A percentile compares a stretch with the other conserved stretches of the same genome.
These are phyloP conservation scores for Sceloporus tristichus DNA, from an alignment of 2,113 vertebrate species.

Conservation along the genomic window DNA sequence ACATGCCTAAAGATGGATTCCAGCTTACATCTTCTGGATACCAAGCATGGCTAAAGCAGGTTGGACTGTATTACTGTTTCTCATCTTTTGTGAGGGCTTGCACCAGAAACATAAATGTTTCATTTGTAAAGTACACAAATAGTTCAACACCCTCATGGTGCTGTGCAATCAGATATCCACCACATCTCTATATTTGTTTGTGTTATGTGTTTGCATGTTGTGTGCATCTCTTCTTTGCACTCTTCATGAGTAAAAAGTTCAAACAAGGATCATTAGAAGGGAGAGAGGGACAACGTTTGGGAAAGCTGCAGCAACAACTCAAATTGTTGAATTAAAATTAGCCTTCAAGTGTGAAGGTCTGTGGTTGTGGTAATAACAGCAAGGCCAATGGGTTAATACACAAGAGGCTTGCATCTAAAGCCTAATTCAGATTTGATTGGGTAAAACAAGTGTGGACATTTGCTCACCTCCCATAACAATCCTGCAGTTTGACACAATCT, in stretches of 20 bases:
- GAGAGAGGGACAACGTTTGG: constrained; percentile 54
- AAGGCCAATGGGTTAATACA: constrained; percentile 76
- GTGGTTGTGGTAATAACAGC: constrained; percentile 70
- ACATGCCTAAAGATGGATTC: constrained; percentile 80
- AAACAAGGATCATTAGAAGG: constrained; percentile 69
- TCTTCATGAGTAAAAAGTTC: constrained; percentile 69
- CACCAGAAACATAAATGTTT: constrained; percentile 76
- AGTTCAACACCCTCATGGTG: constrained; percentile 65
- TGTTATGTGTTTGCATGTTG: constrained; percentile 72
- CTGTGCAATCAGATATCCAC: constrained; percentile 70
- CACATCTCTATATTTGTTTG: constrained; percentile 63
- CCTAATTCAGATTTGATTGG: constrained; percentile 74
- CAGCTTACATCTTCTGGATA: constrained; percentile 79
- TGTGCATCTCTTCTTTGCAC: constrained; percentile 69
- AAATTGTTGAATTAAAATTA: constrained; percentile 72
- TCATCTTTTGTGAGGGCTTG: constrained; percentile 74
- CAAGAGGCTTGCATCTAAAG: constrained; percentile 68
- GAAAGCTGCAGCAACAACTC: constrained; percentile 63
- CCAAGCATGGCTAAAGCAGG: constrained; percentile 81
- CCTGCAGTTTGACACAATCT: constrained; percentile 74
- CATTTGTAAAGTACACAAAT: constrained; percentile 74
- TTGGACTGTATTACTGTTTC: constrained; percentile 78
- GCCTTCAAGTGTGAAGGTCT: constrained; percentile 66
- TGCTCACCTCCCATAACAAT: constrained; percentile 77
- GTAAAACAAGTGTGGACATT: constrained; percentile 72